These are phyloP conservation scores for Nematolebias whitei DNA, from an alignment of 2,113 vertebrate species.

Conservation along the genomic window DNA sequence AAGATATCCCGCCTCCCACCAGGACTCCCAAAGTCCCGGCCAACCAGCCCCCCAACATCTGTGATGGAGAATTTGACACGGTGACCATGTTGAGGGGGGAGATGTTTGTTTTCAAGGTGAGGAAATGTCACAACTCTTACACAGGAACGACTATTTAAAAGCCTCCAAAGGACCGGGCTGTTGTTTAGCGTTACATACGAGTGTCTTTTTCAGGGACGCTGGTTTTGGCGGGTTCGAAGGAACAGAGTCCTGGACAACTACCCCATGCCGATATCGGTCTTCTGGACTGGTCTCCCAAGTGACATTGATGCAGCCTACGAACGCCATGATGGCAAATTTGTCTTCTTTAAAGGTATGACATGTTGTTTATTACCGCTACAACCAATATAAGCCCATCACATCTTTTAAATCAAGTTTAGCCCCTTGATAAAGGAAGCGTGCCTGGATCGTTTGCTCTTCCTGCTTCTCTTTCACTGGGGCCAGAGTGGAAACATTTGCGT, in stretches of 20 bases:
- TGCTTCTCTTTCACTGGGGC: not conserved
- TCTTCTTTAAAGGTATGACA: constrained; percentile 91
- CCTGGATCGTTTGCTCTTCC: not conserved
- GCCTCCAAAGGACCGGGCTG: no score
- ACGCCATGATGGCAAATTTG: constrained; percentile 92
- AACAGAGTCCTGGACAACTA: constrained; percentile 95
- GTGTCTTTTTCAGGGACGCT: constrained; percentile 89
- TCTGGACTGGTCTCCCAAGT: constrained; percentile 91
- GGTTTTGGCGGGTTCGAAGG: constrained; percentile 96
- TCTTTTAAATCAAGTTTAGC: not conserved
- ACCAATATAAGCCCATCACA: not conserved
- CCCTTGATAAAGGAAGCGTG: not conserved
- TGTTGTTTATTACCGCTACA: not conserved
- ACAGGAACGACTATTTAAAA: no score
- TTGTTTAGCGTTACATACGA: no score
- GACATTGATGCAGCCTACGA: constrained; percentile 93
- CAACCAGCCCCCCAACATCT: constrained; percentile 76
- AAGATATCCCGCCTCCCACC: constrained; percentile 59
- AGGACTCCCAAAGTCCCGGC: constrained; percentile 80
- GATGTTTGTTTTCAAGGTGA: constrained; percentile 84
- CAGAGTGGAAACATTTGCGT: not conserved
- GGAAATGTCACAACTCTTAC: not conserved
- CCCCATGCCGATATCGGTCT: constrained; percentile 94
- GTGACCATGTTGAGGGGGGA: constrained; percentile 80
- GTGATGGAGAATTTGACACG: constrained; percentile 78